Conservation (phyloP, 2,797 vertebrate species). For the Epinephelus malabaricus region DNA sequence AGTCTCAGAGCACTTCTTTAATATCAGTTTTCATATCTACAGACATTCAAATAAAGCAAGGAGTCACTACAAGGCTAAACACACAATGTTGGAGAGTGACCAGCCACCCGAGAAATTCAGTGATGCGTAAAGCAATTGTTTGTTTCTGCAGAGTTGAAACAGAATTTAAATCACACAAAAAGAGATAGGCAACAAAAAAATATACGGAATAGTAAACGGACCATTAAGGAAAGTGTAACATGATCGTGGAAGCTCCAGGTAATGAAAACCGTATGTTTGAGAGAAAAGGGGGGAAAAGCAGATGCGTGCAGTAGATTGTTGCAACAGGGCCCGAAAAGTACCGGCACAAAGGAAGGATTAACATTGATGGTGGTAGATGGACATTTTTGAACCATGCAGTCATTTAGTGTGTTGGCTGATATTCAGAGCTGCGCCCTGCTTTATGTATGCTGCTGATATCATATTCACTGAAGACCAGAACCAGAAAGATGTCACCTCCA, state of each 20-base stretch:
- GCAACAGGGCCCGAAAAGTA: slow-evolving; percentile 1
- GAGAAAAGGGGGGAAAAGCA: slow-evolving; percentile 16
- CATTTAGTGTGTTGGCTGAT: slow-evolving; percentile 30
- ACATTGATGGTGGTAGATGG: neutral
- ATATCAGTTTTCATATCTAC: neutral
- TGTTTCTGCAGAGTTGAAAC: neutral
- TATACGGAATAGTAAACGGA: neutral
- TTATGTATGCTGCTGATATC: slow-evolving; percentile 17
- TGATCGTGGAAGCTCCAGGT: slow-evolving; percentile 29
- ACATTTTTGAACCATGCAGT: slow-evolving; percentile 41
- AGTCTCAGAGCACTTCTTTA: slow-evolving; percentile 14
- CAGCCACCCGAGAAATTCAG: neutral
- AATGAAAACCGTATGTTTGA: slow-evolving; percentile 52
- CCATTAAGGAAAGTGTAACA: slow-evolving; percentile 27
- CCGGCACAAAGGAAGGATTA: neutral
- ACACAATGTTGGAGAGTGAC: neutral
- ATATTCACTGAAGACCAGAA: slow-evolving; percentile 7
- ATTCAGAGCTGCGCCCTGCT: slow-evolving; percentile 27
- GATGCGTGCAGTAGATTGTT: slow-evolving; percentile 18
- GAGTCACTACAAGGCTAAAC: neutral
- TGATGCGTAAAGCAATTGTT: neutral
- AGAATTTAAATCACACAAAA: neutral
- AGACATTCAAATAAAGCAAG: neutral
- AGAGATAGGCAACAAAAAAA: neutral
- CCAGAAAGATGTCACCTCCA: slow-evolving; percentile 9